phyloP scores from a whole-genome alignment of 1,140 invertebrate species.

The Stenopsyche tienmushanensis region DNA sequence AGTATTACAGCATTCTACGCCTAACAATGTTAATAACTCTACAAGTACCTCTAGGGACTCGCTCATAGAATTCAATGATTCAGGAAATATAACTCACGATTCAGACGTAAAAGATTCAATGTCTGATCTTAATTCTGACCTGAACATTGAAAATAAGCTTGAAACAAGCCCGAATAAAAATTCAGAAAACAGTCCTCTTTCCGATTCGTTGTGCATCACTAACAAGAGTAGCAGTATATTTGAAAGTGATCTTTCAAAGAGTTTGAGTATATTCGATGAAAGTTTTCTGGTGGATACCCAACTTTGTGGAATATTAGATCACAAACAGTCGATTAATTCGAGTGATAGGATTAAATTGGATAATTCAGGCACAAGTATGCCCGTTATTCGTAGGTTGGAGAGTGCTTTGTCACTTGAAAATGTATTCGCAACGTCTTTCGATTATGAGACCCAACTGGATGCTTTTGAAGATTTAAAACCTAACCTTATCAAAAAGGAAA shows the following conservation, averaged over 20 bases:
- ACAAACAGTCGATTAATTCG: slow-evolving; percentile 6
- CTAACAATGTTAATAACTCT: background rate
- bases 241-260: slow-evolving; percentile 42
- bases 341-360: slow-evolving; percentile 19
- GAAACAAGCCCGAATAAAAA: too few species aligned
- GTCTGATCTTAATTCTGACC: too few species aligned
- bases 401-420: slow-evolving; percentile 47
- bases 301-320: slow-evolving; percentile 45
- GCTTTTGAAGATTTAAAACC: background rate
- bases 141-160: too few species aligned
- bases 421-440: slow-evolving; percentile 47
- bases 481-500: slow-evolving; percentile 12
- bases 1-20: background rate
- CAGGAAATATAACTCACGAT: background rate
- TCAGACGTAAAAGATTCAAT: too few species aligned
- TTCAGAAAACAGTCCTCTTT: too few species aligned
- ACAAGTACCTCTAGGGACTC: background rate
- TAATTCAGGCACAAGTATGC: slow-evolving; percentile 32
- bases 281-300: slow-evolving; percentile 47
- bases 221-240: slow-evolving; percentile 31
- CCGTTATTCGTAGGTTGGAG: slow-evolving; percentile 40
- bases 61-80: background rate
- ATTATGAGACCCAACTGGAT: slow-evolving; percentile 25
- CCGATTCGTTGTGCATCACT: too few species aligned
- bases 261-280: slow-evolving; percentile 57